Base-by-base conservation (phyloP, 2,888 invertebrate species). In the Cheiracanthium punctorium region DNA sequence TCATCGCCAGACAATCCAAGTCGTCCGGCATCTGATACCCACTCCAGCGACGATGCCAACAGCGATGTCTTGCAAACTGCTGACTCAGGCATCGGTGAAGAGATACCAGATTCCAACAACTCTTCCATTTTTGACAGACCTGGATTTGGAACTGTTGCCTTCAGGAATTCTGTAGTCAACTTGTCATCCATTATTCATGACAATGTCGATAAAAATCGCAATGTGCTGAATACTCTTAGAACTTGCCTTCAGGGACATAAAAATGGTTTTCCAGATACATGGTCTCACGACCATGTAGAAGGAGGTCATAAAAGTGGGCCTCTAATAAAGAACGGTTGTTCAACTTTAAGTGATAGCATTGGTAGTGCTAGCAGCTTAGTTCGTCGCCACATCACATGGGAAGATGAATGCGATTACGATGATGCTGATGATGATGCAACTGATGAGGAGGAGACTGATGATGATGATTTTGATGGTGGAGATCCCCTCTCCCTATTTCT, bases 91-190 rank as follows among this genome's bases (percentile, higher is more conserved):
- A 93, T 94, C 67, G 94, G 94, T 73, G 94, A 0, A 94, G 82
- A 81, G 7, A 14, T 88, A 0, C 74, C 69, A 17, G 81, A 79
- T 7, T 33, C 52, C n/a, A 58, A 37, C 1, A 69, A 64, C 10
- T 88, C 90, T 0, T 89, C 91, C 87, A 95, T 98, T 86, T 98
- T 98, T 91, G 96, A 96, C 91, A 93, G 98, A 89, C 98, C 98
- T 0, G 97, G 97, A 88, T 95, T 98, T 90, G 98, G 98, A 0
- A 96, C 96, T 89, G 95, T 98, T 28, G 96, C 97, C 0, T 97
- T 98, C 90, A 94, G 95, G 93, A 92, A 92, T 90, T 92, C 90
- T 17, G 75, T 86, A n/a, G 20, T 74, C 58, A 69, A 74, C 28
- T 33, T 80, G 28, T 32, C 69, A n/a, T 69, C 69, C 30, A 33